phyloP scores from a whole-genome alignment of 1,140 invertebrate genomes.

The Lethrus apterus region DNA sequence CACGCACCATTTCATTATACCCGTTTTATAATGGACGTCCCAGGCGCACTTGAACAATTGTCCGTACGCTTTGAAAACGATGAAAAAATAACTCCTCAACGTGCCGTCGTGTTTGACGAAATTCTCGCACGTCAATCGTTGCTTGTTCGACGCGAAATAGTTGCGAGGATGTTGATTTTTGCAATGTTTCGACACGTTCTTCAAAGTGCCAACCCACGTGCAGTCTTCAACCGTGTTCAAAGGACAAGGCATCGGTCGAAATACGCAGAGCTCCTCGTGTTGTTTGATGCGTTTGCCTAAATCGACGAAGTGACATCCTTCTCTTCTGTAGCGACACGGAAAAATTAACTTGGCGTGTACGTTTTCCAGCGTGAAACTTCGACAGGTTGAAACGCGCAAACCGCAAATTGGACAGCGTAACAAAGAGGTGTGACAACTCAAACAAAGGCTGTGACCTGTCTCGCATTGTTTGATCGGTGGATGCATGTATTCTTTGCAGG shows the following conservation, averaged over 20 bases:
- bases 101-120: neutral
- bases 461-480: conserved; percentile 23
- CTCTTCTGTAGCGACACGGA: conserved; percentile 1
- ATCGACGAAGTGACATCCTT: conserved; percentile 2
- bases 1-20: neutral
- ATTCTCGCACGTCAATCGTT: conserved; percentile 13
- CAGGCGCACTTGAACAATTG: conserved; percentile 5
- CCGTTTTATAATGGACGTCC: neutral
- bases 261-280: conserved; percentile 17
- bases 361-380: conserved; percentile 21
- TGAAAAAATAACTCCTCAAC: conserved; percentile 7
- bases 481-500: conserved; percentile 24
- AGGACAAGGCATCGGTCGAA: conserved; percentile 18
- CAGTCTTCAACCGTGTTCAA: conserved; percentile 17
- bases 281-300: conserved; percentile 5
- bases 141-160: conserved; percentile 12
- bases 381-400: conserved; percentile 15
- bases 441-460: conserved; percentile 25
- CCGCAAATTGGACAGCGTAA: conserved; percentile 21
- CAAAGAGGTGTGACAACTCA: conserved; percentile 17
- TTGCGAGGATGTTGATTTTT: conserved; percentile 16
- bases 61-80: conserved; percentile 8
- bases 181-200: conserved; percentile 19
- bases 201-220: conserved; percentile 15
- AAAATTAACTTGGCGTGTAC: conserved; percentile 14